Evolutionary conservation across 2,113 vertebrate genomes (phyloP).

Genomic region (Hypocryptadius cinnamomeus): DNA sequence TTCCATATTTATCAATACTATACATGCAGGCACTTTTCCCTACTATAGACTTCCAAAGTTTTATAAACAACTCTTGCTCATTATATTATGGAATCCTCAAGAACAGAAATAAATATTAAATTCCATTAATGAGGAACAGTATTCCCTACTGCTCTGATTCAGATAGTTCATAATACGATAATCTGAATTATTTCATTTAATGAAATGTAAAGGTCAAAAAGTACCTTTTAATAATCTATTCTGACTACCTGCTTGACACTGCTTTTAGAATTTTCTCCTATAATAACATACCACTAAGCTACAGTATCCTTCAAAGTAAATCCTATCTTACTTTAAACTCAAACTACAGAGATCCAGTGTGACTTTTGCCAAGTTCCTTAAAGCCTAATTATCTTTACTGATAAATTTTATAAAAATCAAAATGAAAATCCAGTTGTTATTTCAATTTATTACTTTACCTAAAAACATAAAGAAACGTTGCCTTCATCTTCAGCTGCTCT

Average conservation of each 20-base stretch:
- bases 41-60: not conserved
- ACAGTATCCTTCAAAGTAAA: not conserved
- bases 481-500: not conserved
- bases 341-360: not conserved
- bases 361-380: not conserved
- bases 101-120: not conserved
- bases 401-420: not conserved
- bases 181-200: not conserved
- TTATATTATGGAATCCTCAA: not conserved
- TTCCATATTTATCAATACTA: not conserved
- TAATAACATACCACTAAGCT: not conserved
- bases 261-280: not conserved
- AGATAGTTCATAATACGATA: not conserved
- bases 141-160: not conserved
- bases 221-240: not conserved
- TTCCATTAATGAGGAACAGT: not conserved
- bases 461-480: not conserved
- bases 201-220: not conserved
- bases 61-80: not conserved
- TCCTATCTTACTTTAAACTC: not conserved
- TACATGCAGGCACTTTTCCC: not conserved
- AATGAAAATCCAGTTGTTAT: not conserved
- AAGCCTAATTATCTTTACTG: not conserved
- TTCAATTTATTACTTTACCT: not conserved
- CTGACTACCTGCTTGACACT: not conserved